These are phyloP conservation scores for Rhyacophila evoluta DNA, from an alignment of 2,888 invertebrate species.

Conservation along the genomic window DNA sequence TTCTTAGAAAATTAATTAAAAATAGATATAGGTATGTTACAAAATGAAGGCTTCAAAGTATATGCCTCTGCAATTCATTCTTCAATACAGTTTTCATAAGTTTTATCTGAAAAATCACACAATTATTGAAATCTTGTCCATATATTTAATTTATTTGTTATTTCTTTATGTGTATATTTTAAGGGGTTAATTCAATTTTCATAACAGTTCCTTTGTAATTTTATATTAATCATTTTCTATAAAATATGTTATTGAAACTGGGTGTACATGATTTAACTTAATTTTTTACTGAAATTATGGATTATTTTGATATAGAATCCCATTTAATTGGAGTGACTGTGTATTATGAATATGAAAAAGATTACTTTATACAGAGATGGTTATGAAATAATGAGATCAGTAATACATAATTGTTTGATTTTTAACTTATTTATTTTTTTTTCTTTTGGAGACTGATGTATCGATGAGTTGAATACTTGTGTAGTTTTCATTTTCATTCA, in stretches of 20 bases:
- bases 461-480: background rate
- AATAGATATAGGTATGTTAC: too few relatives aligned
- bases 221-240: slow-evolving; percentile 19
- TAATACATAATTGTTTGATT: background rate
- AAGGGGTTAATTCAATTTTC: slow-evolving; percentile 19
- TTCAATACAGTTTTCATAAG: too few relatives aligned
- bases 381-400: background rate
- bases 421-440: slow-evolving; percentile 17
- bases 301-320: background rate
- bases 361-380: background rate
- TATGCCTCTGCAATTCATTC: too few relatives aligned
- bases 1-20: too few relatives aligned
- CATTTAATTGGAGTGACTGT: too few relatives aligned
- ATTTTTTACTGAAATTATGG: background rate
- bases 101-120: too few relatives aligned
- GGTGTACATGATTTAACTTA: background rate
- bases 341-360: background rate
- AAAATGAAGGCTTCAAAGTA: too few relatives aligned
- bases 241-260: background rate
- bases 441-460: slow-evolving; percentile 13
- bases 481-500: slow-evolving; percentile 8
- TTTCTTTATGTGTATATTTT: background rate
- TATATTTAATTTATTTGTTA: too few relatives aligned
- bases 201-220: slow-evolving; percentile 19
- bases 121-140: too few relatives aligned